Base-by-base conservation (phyloP, 2,888 invertebrate species). In the Chaetogeoica ovagalla region DNA sequence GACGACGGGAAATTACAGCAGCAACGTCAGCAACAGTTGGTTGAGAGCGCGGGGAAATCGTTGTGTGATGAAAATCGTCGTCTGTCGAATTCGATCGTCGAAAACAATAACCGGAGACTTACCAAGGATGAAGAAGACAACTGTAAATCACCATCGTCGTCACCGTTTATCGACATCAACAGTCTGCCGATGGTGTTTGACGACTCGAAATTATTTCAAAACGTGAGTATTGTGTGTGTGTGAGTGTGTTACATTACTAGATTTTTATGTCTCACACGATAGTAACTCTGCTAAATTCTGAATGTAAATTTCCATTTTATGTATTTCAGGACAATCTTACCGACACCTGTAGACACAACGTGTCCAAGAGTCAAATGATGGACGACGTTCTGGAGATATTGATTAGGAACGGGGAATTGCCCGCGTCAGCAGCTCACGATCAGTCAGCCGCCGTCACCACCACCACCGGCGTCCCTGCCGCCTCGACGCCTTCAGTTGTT, bases 381-480 rank as follows among this genome's bases (percentile, higher is more conserved):
- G 95, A 95, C 85, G 97, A 97, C 86, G 96, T 97, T 0, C 88
- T 97, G 77, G 96, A 97, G 86, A 96, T 97, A 83, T 89, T 97
- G 19, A 96, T 97, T 66, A 93, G 96, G 85, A 95, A 95, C 86
- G 97, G 97, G 17, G 97, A 97, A 85, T 87, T 97, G 81, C 95
- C 96, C 1, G 92, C 95, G 13, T 95, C 95, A 84, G 95, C 95
- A 0, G 95, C 94, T 1, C 91, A 92, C 84, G 91, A 91, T 84
- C 91, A 91, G 83, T 86, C 69, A 23, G 37, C 82, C 6, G 23
- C 37, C 39, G 55, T 17, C 2, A 30, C 37, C 4, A 9, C 68
- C 52, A 23, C 19, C 21, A 23, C n/a, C 23, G 48, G 13, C 48
- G 43, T 7, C 43, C 4, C 63, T n/a, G 48, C 48, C 48, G 37